Evolutionary conservation across 2,888 invertebrate genomes (phyloP).

Genomic region (Lasioglossum marginatum): DNA sequence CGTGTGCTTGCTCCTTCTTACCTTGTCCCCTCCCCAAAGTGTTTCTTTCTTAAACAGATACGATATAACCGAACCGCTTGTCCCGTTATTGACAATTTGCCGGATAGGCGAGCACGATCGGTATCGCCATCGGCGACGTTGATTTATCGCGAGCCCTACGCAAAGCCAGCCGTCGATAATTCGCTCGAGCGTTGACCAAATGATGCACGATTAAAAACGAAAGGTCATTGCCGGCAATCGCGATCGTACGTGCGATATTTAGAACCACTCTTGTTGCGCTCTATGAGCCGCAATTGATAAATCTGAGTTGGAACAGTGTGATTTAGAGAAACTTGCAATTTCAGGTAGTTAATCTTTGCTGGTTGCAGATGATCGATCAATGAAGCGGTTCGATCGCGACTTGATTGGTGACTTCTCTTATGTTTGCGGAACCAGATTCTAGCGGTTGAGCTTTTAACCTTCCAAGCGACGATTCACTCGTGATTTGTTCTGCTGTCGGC

Average conservation of each 20-base stretch:
- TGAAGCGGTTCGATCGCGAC: neutral
- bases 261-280: neutral
- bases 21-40: neutral
- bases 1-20: conserved; percentile 38
- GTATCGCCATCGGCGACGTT: conserved; percentile 28
- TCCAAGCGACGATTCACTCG: neutral
- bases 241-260: neutral
- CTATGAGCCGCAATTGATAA: conserved; percentile 2
- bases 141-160: conserved; percentile 46
- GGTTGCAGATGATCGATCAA: neutral
- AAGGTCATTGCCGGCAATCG: conserved; percentile 20
- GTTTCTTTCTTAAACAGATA: conserved; percentile 56
- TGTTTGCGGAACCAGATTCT: neutral
- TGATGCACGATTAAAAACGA: conserved; percentile 12
- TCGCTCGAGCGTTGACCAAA: conserved; percentile 22
- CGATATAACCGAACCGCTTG: conserved; percentile 54
- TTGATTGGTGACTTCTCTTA: neutral
- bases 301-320: neutral
- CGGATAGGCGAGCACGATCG: conserved; percentile 51
- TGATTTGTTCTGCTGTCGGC: neutral
- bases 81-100: conserved; percentile 55
- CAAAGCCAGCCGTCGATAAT: conserved; percentile 37
- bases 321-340: no score
- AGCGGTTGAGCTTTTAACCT: neutral
- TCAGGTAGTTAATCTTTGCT: neutral